Evolutionary conservation across 2,888 invertebrate genomes (phyloP).

Genomic region (Tiliacea citrago): DNA sequence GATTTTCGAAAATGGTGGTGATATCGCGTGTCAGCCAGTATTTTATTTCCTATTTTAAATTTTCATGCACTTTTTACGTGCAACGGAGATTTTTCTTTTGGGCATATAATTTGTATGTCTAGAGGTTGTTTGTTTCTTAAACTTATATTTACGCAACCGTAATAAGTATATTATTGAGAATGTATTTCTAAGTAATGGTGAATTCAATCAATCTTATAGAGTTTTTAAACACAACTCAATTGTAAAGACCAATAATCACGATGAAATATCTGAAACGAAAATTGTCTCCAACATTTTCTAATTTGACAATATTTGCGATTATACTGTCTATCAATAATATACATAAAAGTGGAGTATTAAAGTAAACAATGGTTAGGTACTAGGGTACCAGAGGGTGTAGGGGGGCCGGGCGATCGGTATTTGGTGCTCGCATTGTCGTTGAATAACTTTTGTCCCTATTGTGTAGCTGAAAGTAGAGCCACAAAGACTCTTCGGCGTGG

Average conservation of each 20-base stretch:
- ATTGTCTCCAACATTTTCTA: constrained; percentile 33
- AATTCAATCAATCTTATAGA: neutral
- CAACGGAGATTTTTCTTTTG: too few species aligned
- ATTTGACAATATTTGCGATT: constrained; percentile 78
- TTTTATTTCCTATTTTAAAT: neutral
- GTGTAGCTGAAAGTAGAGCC: constrained; percentile 89
- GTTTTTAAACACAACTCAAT: neutral
- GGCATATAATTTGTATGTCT: too few species aligned
- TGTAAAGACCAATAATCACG: constrained; percentile 17
- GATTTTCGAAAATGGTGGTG: neutral
- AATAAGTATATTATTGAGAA: too few species aligned
- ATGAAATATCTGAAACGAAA: constrained; percentile 27
- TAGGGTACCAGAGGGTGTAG: constrained; percentile 74
- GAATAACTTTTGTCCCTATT: constrained; percentile 91
- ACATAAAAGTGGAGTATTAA: constrained; percentile 89
- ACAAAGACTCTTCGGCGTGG: constrained; percentile 88
- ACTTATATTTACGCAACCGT: too few species aligned
- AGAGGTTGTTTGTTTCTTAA: too few species aligned
- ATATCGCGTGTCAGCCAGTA: neutral
- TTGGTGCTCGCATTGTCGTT: constrained; percentile 91
- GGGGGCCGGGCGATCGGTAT: constrained; percentile 89
- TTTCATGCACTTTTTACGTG: neutral
- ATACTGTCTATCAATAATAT: constrained; percentile 84
- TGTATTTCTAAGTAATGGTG: neutral
- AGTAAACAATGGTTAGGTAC: constrained; percentile 89